Base-by-base conservation (phyloP, 2,797 vertebrate genomes). In the Spinibarbus caldwelli region DNA sequence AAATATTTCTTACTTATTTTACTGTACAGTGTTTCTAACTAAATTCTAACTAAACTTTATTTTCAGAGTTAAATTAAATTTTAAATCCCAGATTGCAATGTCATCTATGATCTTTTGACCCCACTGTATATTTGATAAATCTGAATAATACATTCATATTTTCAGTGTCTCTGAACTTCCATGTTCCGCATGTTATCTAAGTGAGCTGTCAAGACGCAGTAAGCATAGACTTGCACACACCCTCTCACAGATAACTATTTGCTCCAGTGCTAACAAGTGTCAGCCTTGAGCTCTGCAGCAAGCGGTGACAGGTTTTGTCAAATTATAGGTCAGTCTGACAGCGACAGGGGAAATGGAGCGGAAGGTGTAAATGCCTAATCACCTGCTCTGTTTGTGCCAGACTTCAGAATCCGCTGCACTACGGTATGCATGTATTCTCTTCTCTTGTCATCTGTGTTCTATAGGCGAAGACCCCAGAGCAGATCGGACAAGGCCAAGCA, bases 381-480 rank as follows among this genome's bases (percentile, higher is more conserved):
- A 86, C 57, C 59, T 68, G 72, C 59, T 76, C 52, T 80, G 85
- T 81, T 82, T 81, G 71, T 82, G 85, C 52, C 57, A 85, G 84
- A 80, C 67, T 23, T 80, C 62, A 62, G 54, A 11, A n/a, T 19
- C 49, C 23, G 26, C 9, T 34, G 41, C 43, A 38, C 43, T 5
- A 64, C 10, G 3, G 49, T 80, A 78, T 66, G 66, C 19, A n/a
- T 68, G 23, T 6, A 6, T 75, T 72, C 19, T 59, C 11, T 67
- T 64, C 41, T 70, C 64, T 80, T 59, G 11, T 78, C 85, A 82
- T 88, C 78, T 88, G 47, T 89, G 87, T 80, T 86, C 38, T 78
- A 85, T 92, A 94, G 93, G 92, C 93, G 84, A 93, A 87, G 88
- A 93, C 89, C 90, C 92, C 90, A 89, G 91, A 85, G 87, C 92